Evolutionary conservation across 2,797 vertebrate species (phyloP).

Genomic region (Oryzias sinensis): DNA sequence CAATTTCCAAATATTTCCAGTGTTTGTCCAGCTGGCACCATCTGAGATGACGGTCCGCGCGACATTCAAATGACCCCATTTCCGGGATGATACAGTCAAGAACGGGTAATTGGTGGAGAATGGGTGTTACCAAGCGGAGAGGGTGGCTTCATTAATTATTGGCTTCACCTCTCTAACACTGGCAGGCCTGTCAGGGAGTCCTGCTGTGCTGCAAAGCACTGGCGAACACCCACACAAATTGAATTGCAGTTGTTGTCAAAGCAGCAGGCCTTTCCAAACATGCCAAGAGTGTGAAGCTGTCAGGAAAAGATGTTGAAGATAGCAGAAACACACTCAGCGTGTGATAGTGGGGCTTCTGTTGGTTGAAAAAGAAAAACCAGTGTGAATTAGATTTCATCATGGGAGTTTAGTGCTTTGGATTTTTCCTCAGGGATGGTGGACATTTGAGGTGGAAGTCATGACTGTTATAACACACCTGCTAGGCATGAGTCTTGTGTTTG

Average conservation of each 20-base stretch:
- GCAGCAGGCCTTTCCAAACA: neutral
- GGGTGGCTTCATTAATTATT: neutral
- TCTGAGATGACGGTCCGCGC: neutral
- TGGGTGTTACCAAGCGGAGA: neutral
- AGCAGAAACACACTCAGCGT: too few species aligned
- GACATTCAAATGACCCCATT: neutral
- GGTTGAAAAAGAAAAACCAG: too few species aligned
- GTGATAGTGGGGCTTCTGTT: too few species aligned
- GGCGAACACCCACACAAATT: slow-evolving; percentile 3
- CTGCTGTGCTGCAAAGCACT: slow-evolving; percentile 4
- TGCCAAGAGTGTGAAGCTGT: slow-evolving; percentile 10
- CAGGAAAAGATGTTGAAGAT: neutral
- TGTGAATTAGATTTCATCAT: too few species aligned
- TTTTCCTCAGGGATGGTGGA: too few species aligned
- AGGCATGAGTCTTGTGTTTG: too few species aligned
- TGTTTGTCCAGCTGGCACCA: neutral
- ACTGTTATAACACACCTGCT: too few species aligned
- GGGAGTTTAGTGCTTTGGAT: too few species aligned
- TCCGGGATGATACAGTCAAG: neutral
- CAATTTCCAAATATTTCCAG: neutral
- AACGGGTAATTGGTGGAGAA: neutral
- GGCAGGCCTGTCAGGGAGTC: neutral
- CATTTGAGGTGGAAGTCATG: too few species aligned
- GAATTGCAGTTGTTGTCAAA: slow-evolving; percentile 7
- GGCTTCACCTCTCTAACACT: neutral